A percentile compares a stretch with the other conserved stretches of the same genome.
phyloP scores from a whole-genome alignment of 37 sponge, comb jelly and placozoan species.

The Tethya wilhelma region DNA sequence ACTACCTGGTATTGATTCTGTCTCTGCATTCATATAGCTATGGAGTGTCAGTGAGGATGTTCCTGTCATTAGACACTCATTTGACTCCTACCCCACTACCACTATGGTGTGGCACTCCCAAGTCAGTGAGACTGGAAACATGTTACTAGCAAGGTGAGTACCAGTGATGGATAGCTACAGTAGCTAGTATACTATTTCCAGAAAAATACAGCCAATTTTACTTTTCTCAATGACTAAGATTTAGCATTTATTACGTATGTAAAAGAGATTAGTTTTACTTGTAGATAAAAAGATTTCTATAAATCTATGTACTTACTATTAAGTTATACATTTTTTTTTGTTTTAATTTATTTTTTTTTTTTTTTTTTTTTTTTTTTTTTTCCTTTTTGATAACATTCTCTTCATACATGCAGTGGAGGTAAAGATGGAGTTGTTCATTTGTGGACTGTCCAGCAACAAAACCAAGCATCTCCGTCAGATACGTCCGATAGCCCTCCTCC shows the following conservation, averaged over 20 bases:
- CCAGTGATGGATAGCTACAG: neutral
- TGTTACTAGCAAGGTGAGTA: slow-evolving; percentile 62
- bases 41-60: slow-evolving; percentile 9
- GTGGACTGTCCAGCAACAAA: slow-evolving; percentile 30
- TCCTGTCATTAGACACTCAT: slow-evolving; percentile 4
- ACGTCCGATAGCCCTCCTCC: neutral
- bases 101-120: slow-evolving; percentile 38
- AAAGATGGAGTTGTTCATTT: slow-evolving; percentile 27
- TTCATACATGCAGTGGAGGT: slow-evolving; percentile 21
- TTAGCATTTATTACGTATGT: too few species aligned
- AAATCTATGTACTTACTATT: neutral
- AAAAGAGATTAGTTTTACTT: too few species aligned
- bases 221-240: too few species aligned
- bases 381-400: neutral
- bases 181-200: too few species aligned
- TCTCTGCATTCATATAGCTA: slow-evolving; percentile 15
- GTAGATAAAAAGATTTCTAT: too few species aligned
- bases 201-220: too few species aligned
- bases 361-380: neutral
- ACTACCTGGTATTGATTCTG: too few species aligned
- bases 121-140: slow-evolving; percentile 20
- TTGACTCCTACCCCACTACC: slow-evolving; percentile 16
- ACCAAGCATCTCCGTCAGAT: neutral
- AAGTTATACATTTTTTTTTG: neutral
- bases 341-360: neutral